A percentile compares a stretch with the other conserved stretches of the same genome.
These are phyloP conservation scores for Anableps anableps DNA, from an alignment of 2,797 vertebrate genomes.

Conservation along the genomic window DNA sequence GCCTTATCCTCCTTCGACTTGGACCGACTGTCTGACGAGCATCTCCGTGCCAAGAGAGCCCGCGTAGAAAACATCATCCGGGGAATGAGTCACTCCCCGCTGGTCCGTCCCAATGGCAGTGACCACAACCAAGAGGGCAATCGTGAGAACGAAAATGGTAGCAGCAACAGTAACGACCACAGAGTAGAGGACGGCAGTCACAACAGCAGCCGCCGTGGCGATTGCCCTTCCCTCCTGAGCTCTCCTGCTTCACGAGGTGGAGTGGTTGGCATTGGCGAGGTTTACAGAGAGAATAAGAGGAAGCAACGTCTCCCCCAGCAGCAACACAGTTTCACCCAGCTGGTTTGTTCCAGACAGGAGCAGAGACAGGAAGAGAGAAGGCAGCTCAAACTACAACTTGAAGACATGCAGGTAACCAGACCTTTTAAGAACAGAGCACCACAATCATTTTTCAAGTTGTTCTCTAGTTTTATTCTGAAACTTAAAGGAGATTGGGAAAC, in stretches of 20 bases:
- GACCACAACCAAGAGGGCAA: conserved; percentile 83
- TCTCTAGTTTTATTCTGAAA: background rate
- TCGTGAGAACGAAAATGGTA: conserved; percentile 46
- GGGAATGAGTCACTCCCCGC: conserved; percentile 98
- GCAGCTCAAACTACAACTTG: conserved; percentile 98
- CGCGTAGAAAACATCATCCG: conserved; percentile 99
- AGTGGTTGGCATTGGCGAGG: conserved; percentile 83
- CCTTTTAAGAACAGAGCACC: background rate
- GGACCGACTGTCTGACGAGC: conserved; percentile 96
- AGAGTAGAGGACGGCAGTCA: conserved; percentile 48
- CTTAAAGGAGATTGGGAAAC: background rate
- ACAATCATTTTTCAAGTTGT: background rate
- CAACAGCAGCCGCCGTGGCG: conserved; percentile 35
- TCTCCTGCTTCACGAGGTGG: conserved; percentile 66
- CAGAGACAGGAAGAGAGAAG: conserved; percentile 95
- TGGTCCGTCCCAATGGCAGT: conserved; percentile 68
- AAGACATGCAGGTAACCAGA: conserved; percentile 92
- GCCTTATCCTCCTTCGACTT: conserved; percentile 90
- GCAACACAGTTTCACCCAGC: conserved; percentile 98
- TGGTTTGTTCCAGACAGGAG: conserved; percentile 95
- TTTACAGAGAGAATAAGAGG: conserved; percentile 96
- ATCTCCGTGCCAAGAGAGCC: conserved; percentile 97
- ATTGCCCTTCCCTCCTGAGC: conserved; percentile 67
- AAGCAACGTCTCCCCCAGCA: conserved; percentile 98
- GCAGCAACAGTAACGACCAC: conserved; percentile 46